phyloP scores from a whole-genome alignment of 2,797 vertebrate genomes.

The Telmatherina bonti region DNA sequence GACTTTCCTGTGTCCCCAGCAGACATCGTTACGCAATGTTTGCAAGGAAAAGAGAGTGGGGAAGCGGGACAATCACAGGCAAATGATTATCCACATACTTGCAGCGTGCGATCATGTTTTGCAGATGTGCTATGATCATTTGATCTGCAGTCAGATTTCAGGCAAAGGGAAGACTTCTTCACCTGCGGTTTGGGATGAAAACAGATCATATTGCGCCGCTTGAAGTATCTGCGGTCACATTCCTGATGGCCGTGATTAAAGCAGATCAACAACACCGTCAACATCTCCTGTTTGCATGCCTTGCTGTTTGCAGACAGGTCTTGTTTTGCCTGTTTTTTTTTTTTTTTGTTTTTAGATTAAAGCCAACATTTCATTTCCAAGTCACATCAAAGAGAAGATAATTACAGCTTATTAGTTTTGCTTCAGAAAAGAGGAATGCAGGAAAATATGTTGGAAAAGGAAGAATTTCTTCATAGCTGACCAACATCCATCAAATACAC shows the following conservation, averaged over 20 bases:
- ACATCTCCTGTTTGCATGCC: slow-evolving; percentile 36
- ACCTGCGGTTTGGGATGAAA: slow-evolving; percentile 34
- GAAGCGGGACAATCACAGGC: background rate
- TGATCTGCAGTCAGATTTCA: slow-evolving; percentile 31
- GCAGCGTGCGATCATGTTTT: slow-evolving; percentile 4
- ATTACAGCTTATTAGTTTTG: background rate
- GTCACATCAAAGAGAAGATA: slow-evolving; percentile 8
- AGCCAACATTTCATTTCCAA: slow-evolving; percentile 30
- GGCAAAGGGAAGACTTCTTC: slow-evolving; percentile 33
- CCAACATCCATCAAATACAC: slow-evolving; percentile 16
- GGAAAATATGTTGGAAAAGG: background rate
- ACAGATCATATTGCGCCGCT: slow-evolving; percentile 24
- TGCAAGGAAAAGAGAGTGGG: slow-evolving; percentile 18
- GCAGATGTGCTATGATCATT: slow-evolving; percentile 32
- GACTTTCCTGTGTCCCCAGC: slow-evolving; percentile 54
- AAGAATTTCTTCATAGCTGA: slow-evolving; percentile 32
- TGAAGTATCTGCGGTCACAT: slow-evolving; percentile 18
- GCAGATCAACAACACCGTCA: slow-evolving; percentile 43
- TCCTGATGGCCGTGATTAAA: slow-evolving; percentile 42
- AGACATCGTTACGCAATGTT: slow-evolving; percentile 56
- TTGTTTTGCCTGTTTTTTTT: slow-evolving; percentile 22
- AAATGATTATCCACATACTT: slow-evolving; percentile 21
- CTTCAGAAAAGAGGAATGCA: slow-evolving; percentile 9
- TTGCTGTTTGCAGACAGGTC: slow-evolving; percentile 20
- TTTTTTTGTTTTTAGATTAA: slow-evolving; percentile 40